Base-by-base conservation (phyloP, 2,888 invertebrate genomes). In the Chymomyza amoena region DNA sequence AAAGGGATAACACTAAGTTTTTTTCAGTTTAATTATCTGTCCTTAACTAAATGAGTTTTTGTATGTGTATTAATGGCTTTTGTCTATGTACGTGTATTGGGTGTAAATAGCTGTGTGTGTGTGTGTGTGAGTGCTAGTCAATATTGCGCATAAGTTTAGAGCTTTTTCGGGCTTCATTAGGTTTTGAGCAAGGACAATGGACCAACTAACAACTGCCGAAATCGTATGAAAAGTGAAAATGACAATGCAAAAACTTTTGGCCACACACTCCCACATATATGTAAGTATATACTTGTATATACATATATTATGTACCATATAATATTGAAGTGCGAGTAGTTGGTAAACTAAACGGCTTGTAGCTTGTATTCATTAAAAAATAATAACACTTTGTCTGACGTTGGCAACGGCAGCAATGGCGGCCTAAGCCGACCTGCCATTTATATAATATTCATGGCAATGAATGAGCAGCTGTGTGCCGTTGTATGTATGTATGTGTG, bases 1-100 rank as follows among this genome's bases (percentile, higher is more conserved):
- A 93, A 94, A 97, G 95, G 93, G 96, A 96, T 93, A 96, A 94
- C 95, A 96, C 96, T 96, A 94, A 87, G 92, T 94, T 90, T 88
- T 90, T 90, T 89, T 91, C 86, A 91, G 89, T 91, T 91, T 91
- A 91, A 91, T 87, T 91, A 88, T 90, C 92, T 91, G 91, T 89
- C 88, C 92, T 92, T 89, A 89, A 86, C 87, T 89, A 81, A 74
- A 79, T 80, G 81, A 45, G 39, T 45, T 81, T 71, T 76, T 71
- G 66, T 61, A 50, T 18, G 20, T 54, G 45, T 57, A 20, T 45
- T 6, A 60, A 25, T 16, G 59, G 28, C 6, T 32, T 6, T 32
- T 13, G n/a, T 57, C 20, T 25, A 25, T 32, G 32, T 32, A 7
- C 32, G 4, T 39, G 15, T 45, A 20, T 25, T 57, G n/a, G 56